phyloP scores from a whole-genome alignment of 2,797 vertebrate species.

The Hypotaenidia philippensis region DNA sequence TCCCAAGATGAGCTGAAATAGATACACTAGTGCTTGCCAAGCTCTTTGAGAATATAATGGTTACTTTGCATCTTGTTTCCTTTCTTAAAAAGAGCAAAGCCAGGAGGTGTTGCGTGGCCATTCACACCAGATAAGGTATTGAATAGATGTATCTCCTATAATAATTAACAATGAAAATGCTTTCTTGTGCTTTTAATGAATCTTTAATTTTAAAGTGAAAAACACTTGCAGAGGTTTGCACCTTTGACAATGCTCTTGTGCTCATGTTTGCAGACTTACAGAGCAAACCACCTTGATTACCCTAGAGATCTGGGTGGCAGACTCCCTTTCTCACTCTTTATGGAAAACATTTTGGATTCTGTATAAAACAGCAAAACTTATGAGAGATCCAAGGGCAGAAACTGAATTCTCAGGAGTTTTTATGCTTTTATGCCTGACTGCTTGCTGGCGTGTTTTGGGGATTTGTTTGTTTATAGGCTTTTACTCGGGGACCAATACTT shows the following conservation, averaged over 20 bases:
- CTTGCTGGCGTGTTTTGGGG: not conserved
- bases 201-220: slow-evolving; percentile 15
- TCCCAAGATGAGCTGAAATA: not conserved
- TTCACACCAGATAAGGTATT: slow-evolving; percentile 51
- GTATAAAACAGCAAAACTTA: not conserved
- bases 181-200: not conserved
- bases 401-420: not conserved
- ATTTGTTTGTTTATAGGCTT: not conserved
- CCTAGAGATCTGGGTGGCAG: not conserved
- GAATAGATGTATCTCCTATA: not conserved
- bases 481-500: not conserved
- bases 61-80: slow-evolving; percentile 52
- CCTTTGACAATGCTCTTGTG: slow-evolving; percentile 3
- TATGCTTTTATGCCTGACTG: not conserved
- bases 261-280: not conserved
- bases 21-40: not conserved
- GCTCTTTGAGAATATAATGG: slow-evolving; percentile 27
- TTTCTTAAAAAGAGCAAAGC: not conserved
- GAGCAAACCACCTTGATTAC: not conserved
- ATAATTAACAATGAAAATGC: not conserved
- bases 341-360: not conserved
- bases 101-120: not conserved
- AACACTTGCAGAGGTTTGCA: not conserved
- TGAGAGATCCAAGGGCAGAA: not conserved
- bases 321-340: not conserved